These are phyloP conservation scores for Eubucco bourcierii DNA, from an alignment of 2,113 vertebrate genomes.

Conservation along the genomic window DNA sequence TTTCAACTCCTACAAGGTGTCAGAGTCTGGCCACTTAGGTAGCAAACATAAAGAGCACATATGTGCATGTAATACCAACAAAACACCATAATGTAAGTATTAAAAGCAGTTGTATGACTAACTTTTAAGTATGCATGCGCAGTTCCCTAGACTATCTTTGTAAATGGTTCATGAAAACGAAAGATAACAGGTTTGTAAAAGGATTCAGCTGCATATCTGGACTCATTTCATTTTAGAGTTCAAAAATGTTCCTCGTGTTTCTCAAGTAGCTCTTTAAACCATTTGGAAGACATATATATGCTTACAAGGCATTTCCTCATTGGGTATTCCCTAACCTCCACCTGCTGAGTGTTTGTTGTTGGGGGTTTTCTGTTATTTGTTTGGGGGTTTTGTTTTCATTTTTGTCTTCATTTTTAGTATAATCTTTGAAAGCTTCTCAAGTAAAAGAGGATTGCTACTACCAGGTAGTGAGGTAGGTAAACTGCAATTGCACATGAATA, in stretches of 20 bases:
- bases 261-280: not conserved
- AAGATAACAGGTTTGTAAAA: not conserved
- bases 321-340: not conserved
- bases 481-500: constrained; percentile 34
- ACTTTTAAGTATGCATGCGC: not conserved
- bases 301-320: not conserved
- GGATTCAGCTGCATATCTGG: not conserved
- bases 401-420: not conserved
- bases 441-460: not conserved
- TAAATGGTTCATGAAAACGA: not conserved
- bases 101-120: not conserved
- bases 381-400: no score
- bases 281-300: not conserved
- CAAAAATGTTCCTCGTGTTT: not conserved
- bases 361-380: no score
- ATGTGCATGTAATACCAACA: not conserved
- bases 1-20: constrained; percentile 25
- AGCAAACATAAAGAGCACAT: constrained; percentile 11
- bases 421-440: constrained; percentile 20
- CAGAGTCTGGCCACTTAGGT: not conserved
- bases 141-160: not conserved
- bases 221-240: not conserved
- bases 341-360: not conserved
- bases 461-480: not conserved
- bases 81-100: not conserved